Base-by-base conservation (phyloP, 2,797 vertebrate genomes). In the Sylvilagus floridanus region DNA sequence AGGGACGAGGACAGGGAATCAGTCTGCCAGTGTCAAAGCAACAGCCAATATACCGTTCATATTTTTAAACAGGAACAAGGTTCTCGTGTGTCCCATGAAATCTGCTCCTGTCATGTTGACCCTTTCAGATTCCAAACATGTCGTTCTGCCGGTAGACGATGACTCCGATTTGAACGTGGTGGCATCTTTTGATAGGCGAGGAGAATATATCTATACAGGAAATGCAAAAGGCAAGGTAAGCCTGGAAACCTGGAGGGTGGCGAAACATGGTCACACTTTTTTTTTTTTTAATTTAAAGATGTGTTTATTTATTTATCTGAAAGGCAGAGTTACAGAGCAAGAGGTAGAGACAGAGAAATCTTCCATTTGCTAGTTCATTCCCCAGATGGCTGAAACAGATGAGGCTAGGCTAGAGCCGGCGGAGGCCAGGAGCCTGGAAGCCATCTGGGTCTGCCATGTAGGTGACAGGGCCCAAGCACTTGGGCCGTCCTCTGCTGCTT, bases 1-100 rank as follows among this genome's bases (percentile, higher is more conserved):
- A 65, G 69, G 73, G 47, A 60, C n/a, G 66, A 84, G 57, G 42
- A 77, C 57, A 84, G 87, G 84, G 65, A 71, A 71, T 95, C 77
- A 72, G 89, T 82, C 37, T 96, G 73, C 60, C 78, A 91, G 76
- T 87, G 52, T 66, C 88, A 90, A 91, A 96, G 96, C 96, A 96
- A 89, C 66, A 95, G 95, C 95, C 95, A 92, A 91, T 66, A 73
- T 94, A 88, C 95, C 96, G 26, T 97, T 96, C 91, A 62, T 96
- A 90, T 96, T 96, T 94, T 97, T 95, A 90, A 90, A 96, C 94
- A 99, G 99, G 98, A 99, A 99, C 98, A 99, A 99, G 95, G 99
- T 99, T 82, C 98, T 99, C 96, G 99, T 99, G 93, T 99, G 99
- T 96, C 99, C 99, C 47, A 99, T 99, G 99, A 99, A 99, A 98